Evolutionary conservation across 2,797 vertebrate genomes (phyloP).

Genomic region (Lacerta agilis): DNA sequence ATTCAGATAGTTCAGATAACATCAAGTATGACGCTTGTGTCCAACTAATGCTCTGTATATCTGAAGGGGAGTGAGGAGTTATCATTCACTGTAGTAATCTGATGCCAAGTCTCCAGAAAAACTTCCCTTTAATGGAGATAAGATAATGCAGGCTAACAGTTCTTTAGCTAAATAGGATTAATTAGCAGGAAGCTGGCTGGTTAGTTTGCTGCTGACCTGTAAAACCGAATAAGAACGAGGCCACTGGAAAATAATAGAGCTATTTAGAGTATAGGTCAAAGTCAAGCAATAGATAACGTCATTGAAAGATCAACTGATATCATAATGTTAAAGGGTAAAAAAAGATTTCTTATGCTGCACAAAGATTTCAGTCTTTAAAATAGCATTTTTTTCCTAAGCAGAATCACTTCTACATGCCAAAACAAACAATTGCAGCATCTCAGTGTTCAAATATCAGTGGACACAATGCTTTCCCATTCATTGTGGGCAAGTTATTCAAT

Average conservation of each 20-base stretch:
- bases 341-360: slow-evolving; percentile 60
- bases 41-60: slow-evolving; percentile 18
- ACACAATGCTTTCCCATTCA: slow-evolving; percentile 72
- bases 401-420: slow-evolving; percentile 67
- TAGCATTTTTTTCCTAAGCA: slow-evolving; percentile 50
- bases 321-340: slow-evolving; percentile 59
- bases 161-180: slow-evolving; percentile 79
- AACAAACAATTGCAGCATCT: slow-evolving; percentile 74
- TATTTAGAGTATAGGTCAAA: slow-evolving; percentile 75
- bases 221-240: slow-evolving; percentile 73
- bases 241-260: slow-evolving; percentile 73
- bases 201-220: slow-evolving; percentile 77
- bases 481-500: slow-evolving; percentile 47
- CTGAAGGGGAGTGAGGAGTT: slow-evolving; percentile 42
- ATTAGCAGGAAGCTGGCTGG: slow-evolving; percentile 77
- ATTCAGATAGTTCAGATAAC: not conserved
- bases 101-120: slow-evolving; percentile 68
- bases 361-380: slow-evolving; percentile 67
- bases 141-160: slow-evolving; percentile 76
- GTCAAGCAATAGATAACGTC: slow-evolving; percentile 57
- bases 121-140: slow-evolving; percentile 76
- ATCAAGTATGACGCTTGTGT: slow-evolving; percentile 48
- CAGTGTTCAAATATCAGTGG: slow-evolving; percentile 60
- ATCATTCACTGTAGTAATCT: slow-evolving; percentile 69
- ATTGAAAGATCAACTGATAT: slow-evolving; percentile 71